Evolutionary conservation across 2,888 invertebrate genomes (phyloP).

Genomic region (Amaurobius ferox): DNA sequence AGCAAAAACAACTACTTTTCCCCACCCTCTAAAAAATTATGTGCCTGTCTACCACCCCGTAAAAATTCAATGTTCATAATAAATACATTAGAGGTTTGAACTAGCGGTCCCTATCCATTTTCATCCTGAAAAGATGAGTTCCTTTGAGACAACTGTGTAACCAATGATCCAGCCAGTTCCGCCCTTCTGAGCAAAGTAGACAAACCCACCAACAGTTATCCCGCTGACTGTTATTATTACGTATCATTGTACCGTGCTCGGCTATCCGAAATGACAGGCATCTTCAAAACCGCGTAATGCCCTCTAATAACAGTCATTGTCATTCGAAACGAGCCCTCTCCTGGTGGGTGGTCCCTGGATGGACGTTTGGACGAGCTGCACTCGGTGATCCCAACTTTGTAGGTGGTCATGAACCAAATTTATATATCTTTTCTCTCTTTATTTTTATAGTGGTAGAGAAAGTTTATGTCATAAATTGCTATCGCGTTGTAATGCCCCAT

Average conservation of each 20-base stretch:
- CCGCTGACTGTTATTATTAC: conserved; percentile 37
- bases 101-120: neutral
- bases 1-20: too few species aligned
- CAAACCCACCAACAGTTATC: neutral
- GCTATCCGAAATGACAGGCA: conserved; percentile 39
- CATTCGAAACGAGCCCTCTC: conserved; percentile 25
- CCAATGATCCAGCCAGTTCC: neutral
- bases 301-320: conserved; percentile 66
- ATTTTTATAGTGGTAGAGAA: too few species aligned
- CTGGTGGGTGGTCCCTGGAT: conserved; percentile 50
- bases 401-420: neutral
- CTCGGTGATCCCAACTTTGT: neutral
- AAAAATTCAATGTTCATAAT: neutral
- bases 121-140: neutral
- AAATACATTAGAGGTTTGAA: neutral
- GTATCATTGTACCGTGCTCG: conserved; percentile 30
- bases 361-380: neutral
- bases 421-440: neutral
- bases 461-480: neutral
- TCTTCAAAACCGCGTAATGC: conserved; percentile 58
- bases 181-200: neutral
- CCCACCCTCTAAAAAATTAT: too few species aligned
- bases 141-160: neutral
- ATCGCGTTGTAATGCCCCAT: conserved; percentile 3
- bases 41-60: too few species aligned